Evolutionary conservation across 2,797 vertebrate genomes (phyloP).

Genomic region (Periparus ater): DNA sequence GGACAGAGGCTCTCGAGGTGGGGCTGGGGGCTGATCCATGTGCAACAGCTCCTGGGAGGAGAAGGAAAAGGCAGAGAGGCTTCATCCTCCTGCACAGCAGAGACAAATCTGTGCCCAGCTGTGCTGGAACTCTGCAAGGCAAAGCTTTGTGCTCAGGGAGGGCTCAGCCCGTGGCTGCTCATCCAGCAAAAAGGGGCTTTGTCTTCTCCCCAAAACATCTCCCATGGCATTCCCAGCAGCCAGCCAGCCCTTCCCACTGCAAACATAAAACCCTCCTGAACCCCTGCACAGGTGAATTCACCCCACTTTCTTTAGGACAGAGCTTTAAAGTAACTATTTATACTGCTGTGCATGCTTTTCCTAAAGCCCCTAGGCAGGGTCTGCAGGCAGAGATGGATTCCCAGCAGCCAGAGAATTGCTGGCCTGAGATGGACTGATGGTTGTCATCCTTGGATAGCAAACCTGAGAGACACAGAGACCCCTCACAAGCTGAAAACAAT

Average conservation of each 20-base stretch:
- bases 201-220: not conserved
- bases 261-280: not conserved
- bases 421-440: not conserved
- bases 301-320: not conserved
- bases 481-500: not conserved
- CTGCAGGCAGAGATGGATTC: not conserved
- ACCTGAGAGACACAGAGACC: rapidly evolving
- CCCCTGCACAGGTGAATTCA: not conserved
- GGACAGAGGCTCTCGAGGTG: not conserved
- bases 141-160: not conserved
- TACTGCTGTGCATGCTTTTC: not conserved
- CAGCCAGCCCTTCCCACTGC: rapidly evolving
- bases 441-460: not conserved
- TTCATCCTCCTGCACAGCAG: not conserved
- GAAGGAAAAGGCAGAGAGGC: not conserved
- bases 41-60: not conserved
- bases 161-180: not conserved
- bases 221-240: not conserved
- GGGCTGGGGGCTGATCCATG: rapidly evolving
- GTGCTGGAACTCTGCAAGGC: not conserved
- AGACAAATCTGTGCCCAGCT: not conserved
- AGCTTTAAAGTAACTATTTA: not conserved
- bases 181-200: not conserved
- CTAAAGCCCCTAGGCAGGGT: not conserved
- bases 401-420: not conserved